A percentile compares a stretch with the other conserved stretches of the same genome.
Evolutionary conservation across 2,797 vertebrate species (phyloP).

Genomic region (Neoniphon sammara): DNA sequence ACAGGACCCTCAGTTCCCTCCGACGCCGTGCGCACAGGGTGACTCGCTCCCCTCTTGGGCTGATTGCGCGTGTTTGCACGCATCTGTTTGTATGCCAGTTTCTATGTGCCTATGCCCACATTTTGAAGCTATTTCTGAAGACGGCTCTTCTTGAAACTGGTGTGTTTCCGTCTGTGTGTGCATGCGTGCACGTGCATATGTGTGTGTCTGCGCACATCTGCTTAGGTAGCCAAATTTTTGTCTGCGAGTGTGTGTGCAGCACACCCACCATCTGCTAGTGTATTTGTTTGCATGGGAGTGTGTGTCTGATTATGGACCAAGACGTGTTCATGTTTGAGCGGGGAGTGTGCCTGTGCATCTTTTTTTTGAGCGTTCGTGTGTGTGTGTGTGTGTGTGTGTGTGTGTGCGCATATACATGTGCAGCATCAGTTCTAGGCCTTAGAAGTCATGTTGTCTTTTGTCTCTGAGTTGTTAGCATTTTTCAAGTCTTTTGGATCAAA

Average conservation of each 20-base stretch:
- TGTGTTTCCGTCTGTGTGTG: constrained; percentile 42
- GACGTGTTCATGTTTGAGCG: constrained; percentile 52
- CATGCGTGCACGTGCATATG: constrained; percentile 6
- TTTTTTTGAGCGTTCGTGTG: constrained; percentile 20
- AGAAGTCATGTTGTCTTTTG: no score
- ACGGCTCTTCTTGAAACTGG: constrained; percentile 43
- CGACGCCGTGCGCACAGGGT: constrained; percentile 23
- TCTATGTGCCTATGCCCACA: constrained; percentile 16
- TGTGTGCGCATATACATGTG: not conserved
- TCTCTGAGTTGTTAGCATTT: no score
- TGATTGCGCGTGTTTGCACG: constrained; percentile 47
- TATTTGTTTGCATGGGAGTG: constrained; percentile 54
- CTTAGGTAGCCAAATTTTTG: constrained; percentile 71
- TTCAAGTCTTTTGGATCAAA: no score
- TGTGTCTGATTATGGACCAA: constrained; percentile 59
- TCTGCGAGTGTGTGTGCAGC: constrained; percentile 54
- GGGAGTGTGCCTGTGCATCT: constrained; percentile 43
- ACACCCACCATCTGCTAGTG: constrained; percentile 72
- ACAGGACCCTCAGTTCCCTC: constrained; percentile 62
- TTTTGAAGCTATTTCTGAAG: constrained; percentile 61
- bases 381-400: constrained; percentile 11
- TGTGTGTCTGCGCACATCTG: constrained; percentile 64
- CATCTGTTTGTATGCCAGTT: constrained; percentile 59
- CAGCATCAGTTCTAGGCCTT: not conserved
- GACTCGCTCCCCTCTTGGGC: constrained; percentile 49